Evolutionary conservation across 2,797 vertebrate genomes (phyloP).

Genomic region (Chaetodon trifasciatus): DNA sequence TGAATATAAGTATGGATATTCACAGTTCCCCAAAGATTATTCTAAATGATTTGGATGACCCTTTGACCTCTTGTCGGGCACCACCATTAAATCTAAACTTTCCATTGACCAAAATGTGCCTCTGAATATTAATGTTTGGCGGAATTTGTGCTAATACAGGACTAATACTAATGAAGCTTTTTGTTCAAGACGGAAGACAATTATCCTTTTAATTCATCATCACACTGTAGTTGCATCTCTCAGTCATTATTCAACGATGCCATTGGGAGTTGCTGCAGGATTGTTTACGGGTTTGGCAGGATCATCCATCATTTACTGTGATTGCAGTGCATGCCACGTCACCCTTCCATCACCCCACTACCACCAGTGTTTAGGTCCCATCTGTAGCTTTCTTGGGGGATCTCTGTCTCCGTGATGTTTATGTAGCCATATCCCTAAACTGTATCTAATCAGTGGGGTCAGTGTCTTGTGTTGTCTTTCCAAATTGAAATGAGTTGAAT

Average conservation of each 20-base stretch:
- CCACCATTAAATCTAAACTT: constrained; percentile 5
- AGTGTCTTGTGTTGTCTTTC: not conserved
- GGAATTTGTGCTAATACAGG: not conserved
- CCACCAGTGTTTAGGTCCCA: not conserved
- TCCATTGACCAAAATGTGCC: not conserved
- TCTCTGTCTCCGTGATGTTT: not conserved
- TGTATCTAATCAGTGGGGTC: not conserved
- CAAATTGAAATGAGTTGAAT: not conserved
- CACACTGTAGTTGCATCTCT: not conserved
- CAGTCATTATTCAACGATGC: not conserved
- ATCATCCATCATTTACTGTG: not conserved
- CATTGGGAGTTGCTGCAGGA: not conserved
- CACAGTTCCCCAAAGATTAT: not conserved
- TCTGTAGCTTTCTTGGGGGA: not conserved
- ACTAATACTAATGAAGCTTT: constrained; percentile 25
- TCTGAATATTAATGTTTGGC: not conserved
- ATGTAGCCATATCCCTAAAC: not conserved
- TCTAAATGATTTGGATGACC: constrained; percentile 11
- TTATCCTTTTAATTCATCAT: not conserved
- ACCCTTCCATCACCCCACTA: not conserved
- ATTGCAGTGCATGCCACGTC: not conserved
- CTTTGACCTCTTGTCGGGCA: not conserved
- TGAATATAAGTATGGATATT: not conserved
- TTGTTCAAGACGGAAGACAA: not conserved
- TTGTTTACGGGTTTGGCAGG: not conserved